Evolutionary conservation across 2,888 invertebrate genomes (phyloP).

Genomic region (Escarpia spicata): DNA sequence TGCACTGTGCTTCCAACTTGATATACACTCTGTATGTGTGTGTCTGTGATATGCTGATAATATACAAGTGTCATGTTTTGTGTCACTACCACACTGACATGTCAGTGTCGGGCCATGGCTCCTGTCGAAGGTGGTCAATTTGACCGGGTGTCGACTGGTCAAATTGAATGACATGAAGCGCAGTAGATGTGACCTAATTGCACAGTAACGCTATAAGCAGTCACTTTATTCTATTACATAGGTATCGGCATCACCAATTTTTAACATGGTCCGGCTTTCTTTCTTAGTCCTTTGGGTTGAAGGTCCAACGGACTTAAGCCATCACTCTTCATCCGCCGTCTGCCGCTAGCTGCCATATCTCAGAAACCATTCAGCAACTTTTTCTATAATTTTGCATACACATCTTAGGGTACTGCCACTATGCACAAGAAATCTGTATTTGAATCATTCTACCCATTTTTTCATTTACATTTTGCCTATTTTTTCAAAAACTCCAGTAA

Average conservation of each 20-base stretch:
- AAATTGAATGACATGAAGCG: conserved; percentile 12
- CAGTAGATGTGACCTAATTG: background rate
- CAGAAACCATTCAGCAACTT: no score
- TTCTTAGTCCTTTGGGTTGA: background rate
- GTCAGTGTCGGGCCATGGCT: background rate
- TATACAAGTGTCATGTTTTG: background rate
- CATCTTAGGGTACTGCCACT: no score
- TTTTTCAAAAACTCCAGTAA: no score
- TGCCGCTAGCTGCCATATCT: no score
- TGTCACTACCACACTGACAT: background rate
- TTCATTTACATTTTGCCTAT: no score
- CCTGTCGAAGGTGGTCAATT: background rate
- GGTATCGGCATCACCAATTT: background rate
- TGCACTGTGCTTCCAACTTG: background rate
- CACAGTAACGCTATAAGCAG: background rate
- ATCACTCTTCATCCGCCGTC: no score
- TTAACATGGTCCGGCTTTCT: background rate
- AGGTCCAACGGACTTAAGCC: no score
- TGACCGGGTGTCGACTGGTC: background rate
- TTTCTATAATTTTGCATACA: no score
- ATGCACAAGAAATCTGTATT: no score
- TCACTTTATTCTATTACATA: background rate
- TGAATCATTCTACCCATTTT: no score
- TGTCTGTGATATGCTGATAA: background rate
- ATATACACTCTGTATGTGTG: background rate